Percentiles rank a stretch among this genome's conserved stretches.
These are phyloP conservation scores for Akabosia matsudoensis DNA, from an alignment of 1,140 invertebrate genomes.

Conservation along the genomic window DNA sequence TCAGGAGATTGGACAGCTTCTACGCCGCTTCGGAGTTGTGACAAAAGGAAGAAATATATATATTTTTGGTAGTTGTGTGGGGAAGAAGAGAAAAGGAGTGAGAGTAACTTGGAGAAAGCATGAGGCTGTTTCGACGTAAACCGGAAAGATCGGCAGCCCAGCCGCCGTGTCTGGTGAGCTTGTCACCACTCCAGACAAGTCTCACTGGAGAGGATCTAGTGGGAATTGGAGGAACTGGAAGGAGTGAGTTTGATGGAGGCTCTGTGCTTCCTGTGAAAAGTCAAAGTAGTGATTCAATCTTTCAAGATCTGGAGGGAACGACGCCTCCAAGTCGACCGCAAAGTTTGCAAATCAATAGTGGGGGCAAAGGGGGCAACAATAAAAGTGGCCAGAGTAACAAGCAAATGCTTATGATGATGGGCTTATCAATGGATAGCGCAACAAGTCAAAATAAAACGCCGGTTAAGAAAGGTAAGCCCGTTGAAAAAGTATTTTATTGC, in stretches of 20 bases:
- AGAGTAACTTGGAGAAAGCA: conserved; percentile 13
- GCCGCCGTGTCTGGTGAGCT: conserved; percentile 38
- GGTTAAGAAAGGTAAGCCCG: background rate
- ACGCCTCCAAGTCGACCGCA: conserved; percentile 23
- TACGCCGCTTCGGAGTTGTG: too few species aligned
- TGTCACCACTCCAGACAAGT: conserved; percentile 25
- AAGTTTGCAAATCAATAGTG: background rate
- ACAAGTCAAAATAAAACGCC: background rate
- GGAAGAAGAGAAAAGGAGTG: background rate
- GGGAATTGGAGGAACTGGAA: background rate
- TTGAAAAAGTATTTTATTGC: background rate
- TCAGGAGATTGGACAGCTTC: background rate
- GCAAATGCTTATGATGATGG: background rate
- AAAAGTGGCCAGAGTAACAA: background rate
- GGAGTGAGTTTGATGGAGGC: background rate
- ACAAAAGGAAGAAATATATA: background rate
- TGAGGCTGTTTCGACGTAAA: conserved; percentile 45
- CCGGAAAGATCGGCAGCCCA: conserved; percentile 35
- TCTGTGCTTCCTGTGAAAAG: background rate
- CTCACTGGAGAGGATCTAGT: background rate
- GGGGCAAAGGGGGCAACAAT: background rate
- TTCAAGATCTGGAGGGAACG: background rate
- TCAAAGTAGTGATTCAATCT: background rate
- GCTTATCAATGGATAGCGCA: background rate
- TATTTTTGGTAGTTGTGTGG: background rate